Conservation (phyloP, 2,113 vertebrate genomes). For the Enhydra lutris region DNA sequence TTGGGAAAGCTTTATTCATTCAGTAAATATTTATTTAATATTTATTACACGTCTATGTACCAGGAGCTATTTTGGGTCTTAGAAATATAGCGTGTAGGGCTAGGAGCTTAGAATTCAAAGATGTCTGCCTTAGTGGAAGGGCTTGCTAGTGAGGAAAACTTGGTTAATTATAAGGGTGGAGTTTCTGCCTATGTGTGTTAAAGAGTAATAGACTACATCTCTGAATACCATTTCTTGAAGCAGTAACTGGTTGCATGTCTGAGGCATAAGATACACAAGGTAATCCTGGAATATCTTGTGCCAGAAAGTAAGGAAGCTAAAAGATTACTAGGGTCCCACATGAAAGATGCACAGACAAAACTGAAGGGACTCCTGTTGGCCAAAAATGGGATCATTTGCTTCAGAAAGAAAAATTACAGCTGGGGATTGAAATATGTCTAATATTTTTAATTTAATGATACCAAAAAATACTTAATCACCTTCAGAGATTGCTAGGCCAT, state of each 20-base stretch:
- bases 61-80: neutral
- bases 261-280: neutral
- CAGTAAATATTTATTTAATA: neutral
- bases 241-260: neutral
- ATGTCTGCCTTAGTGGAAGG: neutral
- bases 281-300: neutral
- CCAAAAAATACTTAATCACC: neutral
- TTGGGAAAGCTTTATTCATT: neutral
- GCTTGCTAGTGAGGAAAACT: neutral
- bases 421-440: neutral
- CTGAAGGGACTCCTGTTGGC: neutral
- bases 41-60: neutral
- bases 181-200: neutral
- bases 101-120: neutral
- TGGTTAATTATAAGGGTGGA: neutral
- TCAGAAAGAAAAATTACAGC: constrained; percentile 17
- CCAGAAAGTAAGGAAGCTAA: neutral
- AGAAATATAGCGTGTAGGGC: neutral
- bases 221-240: neutral
- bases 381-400: neutral
- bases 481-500: neutral
- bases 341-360: neutral
- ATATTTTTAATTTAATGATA: neutral
- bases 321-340: neutral
- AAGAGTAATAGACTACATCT: neutral